Percentiles rank a stretch among this genome's conserved stretches.
These are phyloP conservation scores for Drosophila ercepeae DNA, from an alignment of 1,140 invertebrate species.

Conservation along the genomic window DNA sequence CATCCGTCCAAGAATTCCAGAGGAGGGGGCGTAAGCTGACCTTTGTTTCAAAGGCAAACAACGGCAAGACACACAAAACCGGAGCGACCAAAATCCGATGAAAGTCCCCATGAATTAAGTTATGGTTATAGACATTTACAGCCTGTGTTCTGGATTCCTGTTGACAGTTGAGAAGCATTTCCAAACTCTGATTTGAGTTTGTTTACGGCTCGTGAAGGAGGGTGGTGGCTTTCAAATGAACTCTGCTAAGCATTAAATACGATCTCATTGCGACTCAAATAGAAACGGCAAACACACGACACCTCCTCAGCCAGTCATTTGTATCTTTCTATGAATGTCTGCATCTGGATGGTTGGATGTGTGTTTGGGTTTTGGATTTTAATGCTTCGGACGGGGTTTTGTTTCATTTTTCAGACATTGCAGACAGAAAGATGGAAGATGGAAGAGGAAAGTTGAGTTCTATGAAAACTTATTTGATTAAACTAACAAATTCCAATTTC, in stretches of 20 bases:
- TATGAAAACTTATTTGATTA: too few species aligned
- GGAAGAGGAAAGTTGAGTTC: too few species aligned
- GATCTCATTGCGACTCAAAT: constrained; percentile 17
- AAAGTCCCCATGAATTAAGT: constrained; percentile 43
- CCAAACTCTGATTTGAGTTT: neutral
- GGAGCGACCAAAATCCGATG: constrained; percentile 22
- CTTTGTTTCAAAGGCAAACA: constrained; percentile 44
- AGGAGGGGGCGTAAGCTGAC: constrained; percentile 31
- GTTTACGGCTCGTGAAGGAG: neutral
- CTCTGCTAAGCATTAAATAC: constrained; percentile 27
- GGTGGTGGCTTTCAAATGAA: neutral
- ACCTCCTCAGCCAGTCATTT: constrained; percentile 10
- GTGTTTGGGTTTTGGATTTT: constrained; percentile 12
- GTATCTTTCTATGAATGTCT: constrained; percentile 4
- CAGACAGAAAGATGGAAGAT: neutral
- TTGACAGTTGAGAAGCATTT: constrained; percentile 23
- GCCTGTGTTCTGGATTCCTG: constrained; percentile 24
- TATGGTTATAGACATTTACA: constrained; percentile 50
- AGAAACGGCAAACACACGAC: constrained; percentile 17
- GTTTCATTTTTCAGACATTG: neutral
- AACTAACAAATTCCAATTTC: too few species aligned
- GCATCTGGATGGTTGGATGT: neutral
- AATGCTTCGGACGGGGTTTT: constrained; percentile 14
- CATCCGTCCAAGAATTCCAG: neutral
- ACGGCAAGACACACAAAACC: constrained; percentile 26